These are phyloP conservation scores for Halcyon smyrnensis DNA, from an alignment of 2,797 vertebrate species.

Conservation along the genomic window DNA sequence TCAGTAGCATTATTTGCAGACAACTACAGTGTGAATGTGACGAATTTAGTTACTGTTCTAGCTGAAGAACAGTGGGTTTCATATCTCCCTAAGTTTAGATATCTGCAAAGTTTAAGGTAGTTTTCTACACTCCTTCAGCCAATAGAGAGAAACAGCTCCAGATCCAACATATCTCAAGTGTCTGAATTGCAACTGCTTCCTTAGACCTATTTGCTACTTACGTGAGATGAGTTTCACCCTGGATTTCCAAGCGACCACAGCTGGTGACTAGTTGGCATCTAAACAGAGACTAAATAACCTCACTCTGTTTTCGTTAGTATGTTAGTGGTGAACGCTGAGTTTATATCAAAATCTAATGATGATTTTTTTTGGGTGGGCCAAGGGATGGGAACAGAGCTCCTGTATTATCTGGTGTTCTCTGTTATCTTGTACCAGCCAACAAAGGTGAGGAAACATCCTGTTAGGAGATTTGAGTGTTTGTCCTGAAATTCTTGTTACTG, in stretches of 20 bases:
- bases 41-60: neutral
- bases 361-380: neutral
- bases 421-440: neutral
- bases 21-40: neutral
- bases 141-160: neutral
- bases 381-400: neutral
- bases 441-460: neutral
- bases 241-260: neutral
- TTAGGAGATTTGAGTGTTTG: neutral
- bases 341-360: neutral
- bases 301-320: neutral
- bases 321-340: neutral
- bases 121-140: neutral
- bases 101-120: neutral
- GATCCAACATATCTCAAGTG: neutral
- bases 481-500: slow-evolving; percentile 12
- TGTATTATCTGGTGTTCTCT: neutral
- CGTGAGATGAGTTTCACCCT: neutral
- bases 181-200: neutral
- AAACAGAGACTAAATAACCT: neutral
- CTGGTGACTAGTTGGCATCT: neutral
- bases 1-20: neutral
- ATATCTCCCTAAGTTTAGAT: neutral
- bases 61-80: neutral
- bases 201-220: neutral